These are phyloP conservation scores for Chiropotes sagulatus DNA, from an alignment of 2,797 vertebrate species.

Conservation along the genomic window DNA sequence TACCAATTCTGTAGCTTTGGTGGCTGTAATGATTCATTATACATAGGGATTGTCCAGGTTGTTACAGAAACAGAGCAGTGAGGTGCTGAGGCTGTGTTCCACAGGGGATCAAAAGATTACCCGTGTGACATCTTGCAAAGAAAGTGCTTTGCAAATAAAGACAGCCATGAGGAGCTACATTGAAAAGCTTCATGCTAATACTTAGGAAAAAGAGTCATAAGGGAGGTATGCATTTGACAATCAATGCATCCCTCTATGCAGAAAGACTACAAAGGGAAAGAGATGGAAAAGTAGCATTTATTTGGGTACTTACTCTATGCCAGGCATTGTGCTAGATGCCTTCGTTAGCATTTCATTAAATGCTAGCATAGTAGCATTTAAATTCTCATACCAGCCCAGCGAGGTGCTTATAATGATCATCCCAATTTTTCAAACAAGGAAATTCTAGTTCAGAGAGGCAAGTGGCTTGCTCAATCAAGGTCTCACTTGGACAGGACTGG, in stretches of 20 bases:
- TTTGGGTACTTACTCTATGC: background rate
- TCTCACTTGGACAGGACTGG: background rate
- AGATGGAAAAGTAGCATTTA: background rate
- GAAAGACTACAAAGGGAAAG: background rate
- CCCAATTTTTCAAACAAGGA: background rate
- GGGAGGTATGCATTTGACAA: background rate
- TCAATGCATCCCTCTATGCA: background rate
- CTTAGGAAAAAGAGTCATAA: background rate
- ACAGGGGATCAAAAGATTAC: background rate
- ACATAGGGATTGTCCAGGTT: background rate
- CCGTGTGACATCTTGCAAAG: conserved; percentile 30
- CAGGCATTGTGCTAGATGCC: background rate
- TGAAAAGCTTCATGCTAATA: background rate
- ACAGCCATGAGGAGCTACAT: background rate
- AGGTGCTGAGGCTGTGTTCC: background rate
- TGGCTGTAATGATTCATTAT: conserved; percentile 55
- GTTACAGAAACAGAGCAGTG: background rate
- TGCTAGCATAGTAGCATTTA: background rate
- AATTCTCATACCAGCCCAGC: background rate
- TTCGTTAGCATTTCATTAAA: background rate
- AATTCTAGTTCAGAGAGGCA: background rate
- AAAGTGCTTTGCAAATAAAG: background rate
- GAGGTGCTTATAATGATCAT: background rate
- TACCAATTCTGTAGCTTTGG: background rate
- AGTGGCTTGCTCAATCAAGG: background rate